Evolutionary conservation across 2,888 invertebrate species (phyloP).

Genomic region (Lasioglossum calceatum): DNA sequence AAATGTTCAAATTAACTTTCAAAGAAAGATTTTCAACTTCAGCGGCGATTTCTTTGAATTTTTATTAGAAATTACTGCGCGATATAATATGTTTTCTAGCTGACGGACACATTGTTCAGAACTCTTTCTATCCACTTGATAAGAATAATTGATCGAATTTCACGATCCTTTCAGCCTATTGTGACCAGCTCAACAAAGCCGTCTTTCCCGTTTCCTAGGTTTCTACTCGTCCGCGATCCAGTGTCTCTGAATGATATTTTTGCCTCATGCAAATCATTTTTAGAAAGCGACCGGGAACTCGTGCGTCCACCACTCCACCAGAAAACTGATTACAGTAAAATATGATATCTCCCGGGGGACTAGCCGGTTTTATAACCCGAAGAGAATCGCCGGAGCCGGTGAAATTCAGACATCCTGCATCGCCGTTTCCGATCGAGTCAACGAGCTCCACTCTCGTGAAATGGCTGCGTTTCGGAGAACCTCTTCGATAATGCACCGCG

Average conservation of each 20-base stretch:
- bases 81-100: too few species aligned
- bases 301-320: neutral
- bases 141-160: neutral
- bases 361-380: conserved; percentile 21
- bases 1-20: too few species aligned
- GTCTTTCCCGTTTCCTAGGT: conserved; percentile 17
- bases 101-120: neutral
- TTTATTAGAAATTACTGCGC: too few species aligned
- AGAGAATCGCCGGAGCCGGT: neutral
- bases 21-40: neutral
- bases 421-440: conserved; percentile 15
- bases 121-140: neutral
- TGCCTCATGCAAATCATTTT: conserved; percentile 51
- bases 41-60: too few species aligned
- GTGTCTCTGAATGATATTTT: conserved; percentile 21
- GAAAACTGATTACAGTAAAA: conserved; percentile 50
- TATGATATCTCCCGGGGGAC: conserved; percentile 24
- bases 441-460: conserved; percentile 34
- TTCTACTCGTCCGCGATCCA: neutral
- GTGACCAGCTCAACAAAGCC: neutral
- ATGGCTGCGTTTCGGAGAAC: neutral
- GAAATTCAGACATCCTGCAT: conserved; percentile 39
- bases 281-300: conserved; percentile 37
- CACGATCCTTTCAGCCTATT: neutral
- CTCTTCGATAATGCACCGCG: conserved; percentile 6